phyloP scores from a whole-genome alignment of 1,140 invertebrate species.

The Dufourea novaeangliae region DNA sequence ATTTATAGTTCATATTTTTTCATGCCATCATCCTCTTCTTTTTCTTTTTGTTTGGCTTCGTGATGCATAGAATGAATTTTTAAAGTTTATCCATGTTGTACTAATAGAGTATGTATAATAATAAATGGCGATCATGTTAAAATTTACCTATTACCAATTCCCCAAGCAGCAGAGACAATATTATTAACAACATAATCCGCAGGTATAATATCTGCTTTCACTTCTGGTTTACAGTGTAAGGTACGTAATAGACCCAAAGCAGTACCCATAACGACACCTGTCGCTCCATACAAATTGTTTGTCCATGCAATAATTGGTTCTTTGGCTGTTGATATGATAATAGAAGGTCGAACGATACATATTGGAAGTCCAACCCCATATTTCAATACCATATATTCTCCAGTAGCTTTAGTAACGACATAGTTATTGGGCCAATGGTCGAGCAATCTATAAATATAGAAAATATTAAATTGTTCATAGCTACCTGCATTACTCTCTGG shows the following conservation, averaged over 20 bases:
- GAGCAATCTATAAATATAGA: constrained; percentile 82
- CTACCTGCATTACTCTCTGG: neutral
- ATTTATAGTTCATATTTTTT: too few relatives aligned
- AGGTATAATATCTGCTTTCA: constrained; percentile 91
- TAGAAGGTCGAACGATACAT: constrained; percentile 88
- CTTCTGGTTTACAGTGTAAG: constrained; percentile 84
- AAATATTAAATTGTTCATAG: neutral
- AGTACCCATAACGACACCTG: constrained; percentile 85
- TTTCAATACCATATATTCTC: constrained; percentile 87
- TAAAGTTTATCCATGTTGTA: too few relatives aligned
- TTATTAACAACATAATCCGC: constrained; percentile 93
- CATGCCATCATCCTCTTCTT: too few relatives aligned
- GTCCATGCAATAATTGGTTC: constrained; percentile 91
- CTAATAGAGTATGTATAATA: too few relatives aligned
- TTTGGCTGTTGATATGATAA: constrained; percentile 88
- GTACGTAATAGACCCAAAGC: constrained; percentile 89
- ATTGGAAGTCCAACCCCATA: constrained; percentile 87
- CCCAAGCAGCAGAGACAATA: constrained; percentile 88
- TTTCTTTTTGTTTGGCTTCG: too few relatives aligned
- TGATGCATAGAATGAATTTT: too few relatives aligned
- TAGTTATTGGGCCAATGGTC: constrained; percentile 93
- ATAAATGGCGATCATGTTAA: neutral
- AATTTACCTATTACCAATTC: constrained; percentile 81
- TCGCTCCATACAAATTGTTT: constrained; percentile 92
- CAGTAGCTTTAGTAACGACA: constrained; percentile 91